A percentile compares a stretch with the other conserved stretches of the same genome.
phyloP scores from a whole-genome alignment of 2,113 vertebrate genomes.

The Albula goreensis region DNA sequence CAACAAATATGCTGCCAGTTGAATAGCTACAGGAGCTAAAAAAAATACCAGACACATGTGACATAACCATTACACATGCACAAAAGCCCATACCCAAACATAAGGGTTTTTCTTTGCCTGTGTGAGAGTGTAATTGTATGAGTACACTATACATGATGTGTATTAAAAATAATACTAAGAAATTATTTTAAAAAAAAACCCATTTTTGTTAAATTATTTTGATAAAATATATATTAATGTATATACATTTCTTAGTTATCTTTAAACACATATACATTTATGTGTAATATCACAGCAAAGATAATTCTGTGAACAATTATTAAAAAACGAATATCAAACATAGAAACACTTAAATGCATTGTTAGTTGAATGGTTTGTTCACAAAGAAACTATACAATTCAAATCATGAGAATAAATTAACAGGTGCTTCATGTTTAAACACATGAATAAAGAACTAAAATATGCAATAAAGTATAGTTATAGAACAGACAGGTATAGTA shows the following conservation, averaged over 20 bases:
- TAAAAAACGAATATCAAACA: not conserved
- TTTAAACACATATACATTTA: no score
- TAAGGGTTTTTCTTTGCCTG: not conserved
- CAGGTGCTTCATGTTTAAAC: not conserved
- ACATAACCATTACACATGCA: not conserved
- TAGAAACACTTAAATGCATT: not conserved
- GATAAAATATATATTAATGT: no score
- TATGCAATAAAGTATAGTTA: not conserved
- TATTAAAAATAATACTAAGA: not conserved
- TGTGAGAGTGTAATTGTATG: not conserved
- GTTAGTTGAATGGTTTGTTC: not conserved
- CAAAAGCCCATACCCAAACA: not conserved
- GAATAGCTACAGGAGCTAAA: not conserved
- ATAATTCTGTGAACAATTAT: no score
- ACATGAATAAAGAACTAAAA: not conserved
- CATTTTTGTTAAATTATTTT: no score
- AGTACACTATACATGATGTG: not conserved
- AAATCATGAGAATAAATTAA: not conserved
- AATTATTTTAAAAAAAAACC: no score
- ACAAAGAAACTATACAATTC: not conserved
- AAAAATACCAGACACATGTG: not conserved
- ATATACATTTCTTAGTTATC: no score
- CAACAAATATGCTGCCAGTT: not conserved
- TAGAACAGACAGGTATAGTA: not conserved
- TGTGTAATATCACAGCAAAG: no score